These are phyloP conservation scores for Oikopleura vanhoeffeni DNA, from an alignment of 23 tunicate species.

Conservation along the genomic window DNA sequence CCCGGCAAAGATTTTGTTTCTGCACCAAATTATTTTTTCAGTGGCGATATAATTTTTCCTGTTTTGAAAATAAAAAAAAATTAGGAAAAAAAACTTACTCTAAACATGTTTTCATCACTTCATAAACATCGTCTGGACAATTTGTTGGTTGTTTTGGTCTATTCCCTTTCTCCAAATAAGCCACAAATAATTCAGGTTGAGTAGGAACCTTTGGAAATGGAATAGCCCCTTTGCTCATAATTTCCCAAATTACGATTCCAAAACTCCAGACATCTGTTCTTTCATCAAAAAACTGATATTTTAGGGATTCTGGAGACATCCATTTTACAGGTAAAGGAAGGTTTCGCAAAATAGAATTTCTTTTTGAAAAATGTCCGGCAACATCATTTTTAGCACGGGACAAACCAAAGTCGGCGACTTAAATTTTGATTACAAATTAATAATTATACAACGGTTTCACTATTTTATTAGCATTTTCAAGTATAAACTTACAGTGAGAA, in stretches of 20 bases:
- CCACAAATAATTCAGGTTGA: background rate
- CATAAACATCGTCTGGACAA: background rate
- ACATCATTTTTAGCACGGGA: background rate
- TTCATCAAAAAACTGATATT: background rate
- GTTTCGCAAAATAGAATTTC: background rate
- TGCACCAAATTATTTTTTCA: no score
- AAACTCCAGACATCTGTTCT: conserved; percentile 5
- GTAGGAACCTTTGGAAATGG: conserved; percentile 5
- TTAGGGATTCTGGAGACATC: conserved; percentile 16
- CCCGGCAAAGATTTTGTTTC: no score
- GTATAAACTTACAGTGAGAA: no score
- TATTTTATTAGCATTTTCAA: no score
- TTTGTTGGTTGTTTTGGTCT: background rate
- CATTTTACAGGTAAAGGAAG: background rate
- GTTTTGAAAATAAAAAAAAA: no score
- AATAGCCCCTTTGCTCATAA: background rate
- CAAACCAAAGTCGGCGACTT: background rate
- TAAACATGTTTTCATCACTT: background rate
- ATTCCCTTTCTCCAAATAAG: background rate
- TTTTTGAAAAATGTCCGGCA: conserved; percentile 3
- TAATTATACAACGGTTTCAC: no score
- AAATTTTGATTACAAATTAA: no score
- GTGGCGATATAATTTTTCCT: no score
- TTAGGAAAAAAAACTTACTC: no score
- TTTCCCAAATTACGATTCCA: conserved; percentile 14